Conservation (phyloP, 2,888 invertebrate species). For the Yponomeuta sedellus region DNA sequence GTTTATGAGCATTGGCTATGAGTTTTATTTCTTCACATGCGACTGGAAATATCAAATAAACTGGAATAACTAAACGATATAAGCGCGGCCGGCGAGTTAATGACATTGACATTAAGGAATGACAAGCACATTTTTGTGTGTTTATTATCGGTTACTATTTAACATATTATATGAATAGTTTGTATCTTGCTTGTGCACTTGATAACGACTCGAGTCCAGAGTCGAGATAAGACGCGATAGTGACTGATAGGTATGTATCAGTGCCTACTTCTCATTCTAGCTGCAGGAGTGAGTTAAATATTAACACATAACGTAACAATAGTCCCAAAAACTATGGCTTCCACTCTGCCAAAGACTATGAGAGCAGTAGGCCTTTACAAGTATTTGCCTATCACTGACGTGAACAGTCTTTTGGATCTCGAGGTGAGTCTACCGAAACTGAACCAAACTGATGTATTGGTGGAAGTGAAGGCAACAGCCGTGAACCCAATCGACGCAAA, state of each 20-base stretch:
- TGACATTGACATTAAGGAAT: background rate
- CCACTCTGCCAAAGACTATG: constrained; percentile 52
- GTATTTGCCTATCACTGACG: constrained; percentile 56
- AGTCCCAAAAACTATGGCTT: constrained; percentile 24
- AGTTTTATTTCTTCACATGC: constrained; percentile 21
- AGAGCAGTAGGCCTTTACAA: constrained; percentile 61
- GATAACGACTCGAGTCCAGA: background rate
- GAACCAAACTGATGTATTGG: constrained; percentile 45
- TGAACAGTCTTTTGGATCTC: constrained; percentile 52
- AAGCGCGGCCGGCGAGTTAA: background rate
- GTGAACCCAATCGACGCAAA: constrained; percentile 65
- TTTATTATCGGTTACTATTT: too few relatives aligned
- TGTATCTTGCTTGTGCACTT: background rate
- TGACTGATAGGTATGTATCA: constrained; percentile 6
- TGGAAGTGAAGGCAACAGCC: constrained; percentile 59
- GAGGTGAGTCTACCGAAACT: constrained; percentile 48
- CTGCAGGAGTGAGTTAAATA: background rate
- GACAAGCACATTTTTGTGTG: background rate
- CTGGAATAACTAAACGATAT: background rate
- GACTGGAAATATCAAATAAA: background rate
- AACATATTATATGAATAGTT: background rate
- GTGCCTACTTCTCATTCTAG: constrained; percentile 8
- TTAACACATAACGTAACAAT: constrained; percentile 7
- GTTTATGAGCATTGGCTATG: constrained; percentile 40
- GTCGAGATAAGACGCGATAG: background rate